These are phyloP conservation scores for Macrosoma leucophasiata DNA, from an alignment of 2,888 invertebrate genomes.

Conservation along the genomic window DNA sequence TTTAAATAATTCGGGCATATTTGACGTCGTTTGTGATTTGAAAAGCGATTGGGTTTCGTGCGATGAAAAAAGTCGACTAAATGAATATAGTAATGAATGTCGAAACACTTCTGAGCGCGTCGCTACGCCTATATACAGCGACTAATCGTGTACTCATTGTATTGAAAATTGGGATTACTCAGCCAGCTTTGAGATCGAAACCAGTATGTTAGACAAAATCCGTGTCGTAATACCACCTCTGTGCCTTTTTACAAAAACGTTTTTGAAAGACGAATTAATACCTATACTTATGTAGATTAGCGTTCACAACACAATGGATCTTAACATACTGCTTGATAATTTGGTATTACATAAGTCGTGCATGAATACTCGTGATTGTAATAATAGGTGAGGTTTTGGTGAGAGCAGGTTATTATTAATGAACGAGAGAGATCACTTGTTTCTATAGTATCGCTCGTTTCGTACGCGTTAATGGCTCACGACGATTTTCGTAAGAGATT, in stretches of 20 bases:
- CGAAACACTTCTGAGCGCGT: slow-evolving; percentile 32
- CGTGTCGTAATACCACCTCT: slow-evolving; percentile 55
- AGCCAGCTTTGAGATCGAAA: slow-evolving; percentile 29
- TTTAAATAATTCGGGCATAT: slow-evolving; percentile 9
- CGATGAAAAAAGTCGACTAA: slow-evolving; percentile 3
- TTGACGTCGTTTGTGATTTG: slow-evolving; percentile 10
- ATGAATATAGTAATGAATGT: slow-evolving; percentile 11
- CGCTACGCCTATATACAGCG: slow-evolving; percentile 35
- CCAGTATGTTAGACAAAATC: slow-evolving; percentile 17
- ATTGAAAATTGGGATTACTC: slow-evolving; percentile 54
- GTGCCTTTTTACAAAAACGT: slow-evolving; percentile 58
- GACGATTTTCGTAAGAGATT: slow-evolving; percentile 56
- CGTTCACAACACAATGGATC: slow-evolving; percentile 61
- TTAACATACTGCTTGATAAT: slow-evolving; percentile 65
- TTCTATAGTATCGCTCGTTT: slow-evolving; percentile 31
- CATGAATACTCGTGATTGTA: slow-evolving; percentile 58
- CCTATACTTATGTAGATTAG: slow-evolving; percentile 74
- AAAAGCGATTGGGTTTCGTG: slow-evolving; percentile 12
- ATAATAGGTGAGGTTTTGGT: slow-evolving; percentile 49
- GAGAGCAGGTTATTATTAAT: slow-evolving; percentile 62
- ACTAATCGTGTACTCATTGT: slow-evolving; percentile 40
- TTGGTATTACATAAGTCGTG: slow-evolving; percentile 63
- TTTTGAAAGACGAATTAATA: slow-evolving; percentile 73
- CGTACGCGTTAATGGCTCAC: slow-evolving; percentile 58
- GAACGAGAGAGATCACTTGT: slow-evolving; percentile 54